Conservation (phyloP, 1,140 invertebrate species). For the Bombus impatiens region DNA sequence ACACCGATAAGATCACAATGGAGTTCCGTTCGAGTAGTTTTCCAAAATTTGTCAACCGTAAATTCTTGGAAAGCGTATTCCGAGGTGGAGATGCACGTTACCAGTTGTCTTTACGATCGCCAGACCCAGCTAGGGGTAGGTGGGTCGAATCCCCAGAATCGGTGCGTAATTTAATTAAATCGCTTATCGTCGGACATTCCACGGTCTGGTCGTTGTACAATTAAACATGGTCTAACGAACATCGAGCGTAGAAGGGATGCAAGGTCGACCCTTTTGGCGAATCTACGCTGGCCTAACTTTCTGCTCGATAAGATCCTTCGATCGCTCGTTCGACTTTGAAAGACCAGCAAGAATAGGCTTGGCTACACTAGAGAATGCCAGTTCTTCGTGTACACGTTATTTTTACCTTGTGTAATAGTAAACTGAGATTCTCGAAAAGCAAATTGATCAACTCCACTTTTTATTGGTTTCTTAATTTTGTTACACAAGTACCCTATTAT, state of each 20-base stretch:
- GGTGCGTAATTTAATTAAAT: slow-evolving; percentile 13
- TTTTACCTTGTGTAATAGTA: too few species aligned
- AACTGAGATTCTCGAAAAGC: too few species aligned
- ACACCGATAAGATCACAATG: not conserved
- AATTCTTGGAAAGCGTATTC: not conserved
- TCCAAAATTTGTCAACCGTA: not conserved
- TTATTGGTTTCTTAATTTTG: too few species aligned
- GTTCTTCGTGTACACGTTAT: too few species aligned
- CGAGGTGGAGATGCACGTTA: not conserved
- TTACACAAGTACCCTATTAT: too few species aligned
- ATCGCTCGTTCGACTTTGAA: too few species aligned
- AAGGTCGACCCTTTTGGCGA: not conserved
- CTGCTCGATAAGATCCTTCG: not conserved
- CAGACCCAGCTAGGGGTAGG: not conserved
- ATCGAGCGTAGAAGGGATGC: not conserved
- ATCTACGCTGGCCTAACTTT: slow-evolving; percentile 9
- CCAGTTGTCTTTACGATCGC: not conserved
- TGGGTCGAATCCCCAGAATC: not conserved
- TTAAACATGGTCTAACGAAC: slow-evolving; percentile 41
- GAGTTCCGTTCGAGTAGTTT: not conserved
- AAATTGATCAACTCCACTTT: too few species aligned
- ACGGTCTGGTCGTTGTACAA: slow-evolving; percentile 17
- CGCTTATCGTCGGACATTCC: slow-evolving; percentile 6
- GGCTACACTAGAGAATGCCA: too few species aligned
- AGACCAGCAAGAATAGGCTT: not conserved